Base-by-base conservation (phyloP, 2,888 invertebrate genomes). In the Heteromyza rotundicornis region DNA sequence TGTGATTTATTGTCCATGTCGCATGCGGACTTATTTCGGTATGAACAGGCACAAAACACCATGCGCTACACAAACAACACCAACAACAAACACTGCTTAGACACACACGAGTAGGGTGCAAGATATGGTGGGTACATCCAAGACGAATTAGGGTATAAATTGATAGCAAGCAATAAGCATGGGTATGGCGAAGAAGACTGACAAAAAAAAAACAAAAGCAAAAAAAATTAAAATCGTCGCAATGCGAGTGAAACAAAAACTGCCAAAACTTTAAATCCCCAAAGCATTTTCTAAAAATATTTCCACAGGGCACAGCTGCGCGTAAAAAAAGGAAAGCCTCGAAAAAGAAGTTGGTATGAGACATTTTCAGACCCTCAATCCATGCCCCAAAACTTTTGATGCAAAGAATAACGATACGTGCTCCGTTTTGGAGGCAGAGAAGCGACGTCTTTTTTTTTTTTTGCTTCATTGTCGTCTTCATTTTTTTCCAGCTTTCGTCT, bases 1-100 rank as follows among this genome's bases (percentile, higher is more conserved):
- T 64, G 74, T 81, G 82, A 82, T 82, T 82, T 82, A 82, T 82
- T 75, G 74, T 72, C 75, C 76, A 74, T 75, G 76, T 75, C 75
- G 77, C 73, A 73, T 73, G 69, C 71, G 76, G 76, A 72, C 70
- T 71, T 70, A 69, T 65, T 70, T 65, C 68, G 68, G 69, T 70
- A 72, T 70, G 24, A 40, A 63, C 69, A 68, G n/a, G 3, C 8
- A 40, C 65, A 62, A 62, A 62, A 16, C 40, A 53, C 64, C 24
- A 52, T 24, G 24, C 52, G 52, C 52, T 3, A 27, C 52, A 52
- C 52, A 27, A 52, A 52, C 8, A 52, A 52, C 52, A 52, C 7
- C 20, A 52, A 52, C 20, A 52, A 24, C 14, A 52, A 19, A 50
- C 17, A 19, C 50, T 14, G 50, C 22, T 3, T 19, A 7, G 20